phyloP scores from a whole-genome alignment of 2,888 invertebrate species.

The Uropetala carovei region DNA sequence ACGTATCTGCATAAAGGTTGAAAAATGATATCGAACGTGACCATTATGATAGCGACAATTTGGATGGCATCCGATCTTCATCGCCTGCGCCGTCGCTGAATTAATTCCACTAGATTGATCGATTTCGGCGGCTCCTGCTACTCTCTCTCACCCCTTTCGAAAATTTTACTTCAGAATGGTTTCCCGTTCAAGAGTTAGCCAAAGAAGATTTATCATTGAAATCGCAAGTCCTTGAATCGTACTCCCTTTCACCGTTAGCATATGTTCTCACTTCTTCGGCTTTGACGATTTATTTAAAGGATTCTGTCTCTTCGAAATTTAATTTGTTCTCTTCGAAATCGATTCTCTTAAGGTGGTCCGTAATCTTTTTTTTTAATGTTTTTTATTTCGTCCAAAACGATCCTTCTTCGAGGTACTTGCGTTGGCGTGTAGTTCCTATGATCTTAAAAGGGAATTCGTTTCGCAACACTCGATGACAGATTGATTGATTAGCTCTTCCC shows the following conservation, averaged over 20 bases:
- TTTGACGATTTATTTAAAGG: too few relatives aligned
- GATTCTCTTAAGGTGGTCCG: too few relatives aligned
- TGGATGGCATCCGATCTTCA: neutral
- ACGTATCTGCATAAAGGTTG: neutral
- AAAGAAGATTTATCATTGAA: neutral
- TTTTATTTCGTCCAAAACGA: too few relatives aligned
- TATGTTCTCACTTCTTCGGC: neutral
- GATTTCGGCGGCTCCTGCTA: neutral
- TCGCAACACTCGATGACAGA: too few relatives aligned
- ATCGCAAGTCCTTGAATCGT: conserved; percentile 2
- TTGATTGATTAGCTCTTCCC: too few relatives aligned
- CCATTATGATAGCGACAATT: too few relatives aligned
- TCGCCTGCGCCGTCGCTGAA: neutral
- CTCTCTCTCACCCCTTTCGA: neutral
- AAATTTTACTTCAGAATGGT: neutral
- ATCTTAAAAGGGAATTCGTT: too few relatives aligned
- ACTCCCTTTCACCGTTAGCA: neutral
- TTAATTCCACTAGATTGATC: conserved; percentile 6
- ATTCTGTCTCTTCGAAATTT: too few relatives aligned
- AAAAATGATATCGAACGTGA: neutral
- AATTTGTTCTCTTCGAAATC: too few relatives aligned
- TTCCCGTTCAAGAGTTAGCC: neutral
- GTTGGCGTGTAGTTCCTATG: too few relatives aligned
- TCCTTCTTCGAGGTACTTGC: too few relatives aligned
- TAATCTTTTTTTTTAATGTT: too few relatives aligned